These are phyloP conservation scores for Hylomyscus alleni DNA, from an alignment of 2,797 vertebrate genomes.

Conservation along the genomic window DNA sequence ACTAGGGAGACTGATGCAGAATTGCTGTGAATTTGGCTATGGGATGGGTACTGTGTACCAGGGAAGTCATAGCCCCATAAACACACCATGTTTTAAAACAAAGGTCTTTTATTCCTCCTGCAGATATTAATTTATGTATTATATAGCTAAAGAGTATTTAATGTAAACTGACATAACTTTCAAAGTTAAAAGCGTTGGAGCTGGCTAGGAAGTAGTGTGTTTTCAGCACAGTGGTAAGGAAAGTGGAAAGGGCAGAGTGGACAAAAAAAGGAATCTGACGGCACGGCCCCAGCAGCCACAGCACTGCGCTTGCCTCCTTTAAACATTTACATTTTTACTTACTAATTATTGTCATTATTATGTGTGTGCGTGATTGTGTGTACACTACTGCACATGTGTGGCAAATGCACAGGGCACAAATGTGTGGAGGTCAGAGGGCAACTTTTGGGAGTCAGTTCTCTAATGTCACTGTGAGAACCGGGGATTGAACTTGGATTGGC, in stretches of 20 bases:
- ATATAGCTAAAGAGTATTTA: neutral
- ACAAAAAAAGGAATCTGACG: neutral
- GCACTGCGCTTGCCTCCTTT: neutral
- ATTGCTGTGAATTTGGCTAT: neutral
- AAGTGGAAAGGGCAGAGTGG: neutral
- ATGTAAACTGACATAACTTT: constrained; percentile 18
- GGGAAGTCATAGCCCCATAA: neutral
- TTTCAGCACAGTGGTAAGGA: neutral
- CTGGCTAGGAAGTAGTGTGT: neutral
- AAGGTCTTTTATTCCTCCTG: neutral
- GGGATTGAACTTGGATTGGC: neutral
- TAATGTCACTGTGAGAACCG: neutral
- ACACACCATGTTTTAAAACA: neutral
- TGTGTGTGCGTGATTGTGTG: neutral
- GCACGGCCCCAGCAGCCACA: neutral
- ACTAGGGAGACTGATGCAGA: neutral
- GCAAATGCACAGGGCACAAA: neutral
- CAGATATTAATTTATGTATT: neutral
- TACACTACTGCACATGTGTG: no score
- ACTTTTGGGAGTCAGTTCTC: neutral
- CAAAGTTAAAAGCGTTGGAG: constrained; percentile 23
- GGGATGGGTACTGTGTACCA: neutral
- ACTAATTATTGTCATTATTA: neutral
- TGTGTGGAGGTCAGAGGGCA: neutral
- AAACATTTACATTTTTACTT: neutral